Evolutionary conservation across 2,113 vertebrate species (phyloP), one percentile per base, ranked within the genome.

Genomic region (Lutjanus erythropterus): DNA sequence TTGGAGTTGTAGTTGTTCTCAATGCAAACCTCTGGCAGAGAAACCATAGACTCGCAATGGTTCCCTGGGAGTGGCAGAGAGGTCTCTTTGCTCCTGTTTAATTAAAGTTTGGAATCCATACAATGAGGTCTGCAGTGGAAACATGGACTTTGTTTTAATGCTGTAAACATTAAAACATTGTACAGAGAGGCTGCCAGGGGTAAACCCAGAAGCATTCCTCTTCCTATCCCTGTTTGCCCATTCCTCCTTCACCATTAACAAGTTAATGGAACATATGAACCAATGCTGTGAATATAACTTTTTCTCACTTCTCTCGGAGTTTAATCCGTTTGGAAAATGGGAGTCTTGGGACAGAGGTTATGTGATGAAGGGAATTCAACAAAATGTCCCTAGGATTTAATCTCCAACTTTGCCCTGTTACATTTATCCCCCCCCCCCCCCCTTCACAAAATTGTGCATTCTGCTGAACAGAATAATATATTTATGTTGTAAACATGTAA

Each of bases 401-500:
- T 81, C 41, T 81, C 50, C 19, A 49, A 46, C 19, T 61, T 71
- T 68, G 18, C 53, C 27, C 66, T 21, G 27, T 29, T 62, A 64
- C 61, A 65, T 71, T 72, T 44, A 81, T 53, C 19, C 44, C 21
- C 71, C 69, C 18, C 50, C 42, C 50, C 35, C 19, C 44, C 21
- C 71, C 69, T 15, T 56, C 42, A 56, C 35, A 62, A 68, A 60
- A 53, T 42, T 50, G 52, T 78, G 33, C 56, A 76, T 86, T 86
- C 62, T 68, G 35, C 49, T 49, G 35, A 74, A 83, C 55, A 82
- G 66, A 77, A 59, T 56, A 37, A 59, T 78, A 72, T 29, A 87
- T 88, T 89, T 88, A 83, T 82, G 67, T 89, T 91, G 85, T 85
- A 82, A 86, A 88, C 82, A 82, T 88, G 86, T 90, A 73, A 87